phyloP scores from a whole-genome alignment of 2,113 vertebrate genomes.

The Mola mola region DNA sequence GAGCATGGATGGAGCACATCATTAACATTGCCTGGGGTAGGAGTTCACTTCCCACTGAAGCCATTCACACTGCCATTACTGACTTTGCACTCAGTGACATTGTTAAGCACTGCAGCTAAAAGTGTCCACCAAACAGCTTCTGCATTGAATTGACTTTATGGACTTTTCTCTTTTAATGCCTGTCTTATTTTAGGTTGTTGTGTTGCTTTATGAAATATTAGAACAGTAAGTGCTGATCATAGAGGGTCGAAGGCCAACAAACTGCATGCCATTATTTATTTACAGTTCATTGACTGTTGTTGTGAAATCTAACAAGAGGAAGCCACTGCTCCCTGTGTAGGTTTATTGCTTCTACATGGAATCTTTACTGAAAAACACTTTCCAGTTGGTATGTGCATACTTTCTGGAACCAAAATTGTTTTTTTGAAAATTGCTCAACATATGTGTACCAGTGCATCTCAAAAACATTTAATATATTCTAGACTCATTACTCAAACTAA shows the following conservation, averaged over 20 bases:
- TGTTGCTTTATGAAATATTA: not conserved
- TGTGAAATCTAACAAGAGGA: too few species aligned
- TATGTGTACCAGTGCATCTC: too few species aligned
- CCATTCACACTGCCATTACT: conserved; percentile 9
- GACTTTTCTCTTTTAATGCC: not conserved
- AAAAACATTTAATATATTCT: too few species aligned
- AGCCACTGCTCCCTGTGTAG: not conserved
- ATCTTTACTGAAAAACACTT: not conserved
- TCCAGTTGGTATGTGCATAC: too few species aligned
- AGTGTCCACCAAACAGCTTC: not conserved
- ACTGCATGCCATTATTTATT: not conserved
- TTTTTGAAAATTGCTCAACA: too few species aligned
- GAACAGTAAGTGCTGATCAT: not conserved
- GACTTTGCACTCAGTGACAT: conserved; percentile 3
- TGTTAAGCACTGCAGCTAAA: conserved; percentile 7
- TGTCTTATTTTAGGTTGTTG: not conserved
- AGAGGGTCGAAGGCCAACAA: conserved; percentile 13
- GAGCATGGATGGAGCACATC: conserved; percentile 1
- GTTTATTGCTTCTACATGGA: not conserved
- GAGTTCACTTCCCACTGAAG: conserved; percentile 7
- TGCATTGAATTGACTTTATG: not conserved
- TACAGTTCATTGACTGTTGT: too few species aligned
- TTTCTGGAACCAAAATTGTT: too few species aligned
- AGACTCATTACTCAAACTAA: too few species aligned
- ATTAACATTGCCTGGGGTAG: conserved; percentile 16